phyloP scores from a whole-genome alignment of 2,113 vertebrate genomes.

The Nanger granti region DNA sequence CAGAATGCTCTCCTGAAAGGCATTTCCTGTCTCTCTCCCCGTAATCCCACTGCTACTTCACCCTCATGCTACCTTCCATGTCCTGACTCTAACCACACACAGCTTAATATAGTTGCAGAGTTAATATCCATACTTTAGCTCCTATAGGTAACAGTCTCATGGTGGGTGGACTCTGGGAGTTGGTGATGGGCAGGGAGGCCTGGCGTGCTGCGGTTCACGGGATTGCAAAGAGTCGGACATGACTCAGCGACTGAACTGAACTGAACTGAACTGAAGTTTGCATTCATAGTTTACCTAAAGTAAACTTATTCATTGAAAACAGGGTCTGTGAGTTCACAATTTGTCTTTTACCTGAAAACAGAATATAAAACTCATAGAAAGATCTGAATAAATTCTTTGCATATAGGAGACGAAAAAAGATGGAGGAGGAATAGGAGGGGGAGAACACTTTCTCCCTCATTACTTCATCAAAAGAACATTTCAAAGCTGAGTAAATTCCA shows the following conservation, averaged over 20 bases:
- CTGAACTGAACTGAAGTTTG: not conserved
- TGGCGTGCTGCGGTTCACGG: too few species aligned
- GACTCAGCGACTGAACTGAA: too few species aligned
- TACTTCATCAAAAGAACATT: too few species aligned
- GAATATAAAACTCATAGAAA: not conserved
- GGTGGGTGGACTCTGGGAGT: too few species aligned
- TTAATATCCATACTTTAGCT: not conserved
- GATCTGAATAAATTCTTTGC: not conserved
- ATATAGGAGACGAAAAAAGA: not conserved
- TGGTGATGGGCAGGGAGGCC: too few species aligned
- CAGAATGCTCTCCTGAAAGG: not conserved
- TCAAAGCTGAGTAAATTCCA: too few species aligned
- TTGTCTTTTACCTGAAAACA: not conserved
- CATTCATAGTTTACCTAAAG: not conserved
- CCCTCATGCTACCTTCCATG: not conserved
- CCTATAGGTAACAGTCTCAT: not conserved
- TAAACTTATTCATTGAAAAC: not conserved
- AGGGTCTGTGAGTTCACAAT: not conserved
- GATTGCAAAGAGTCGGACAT: too few species aligned
- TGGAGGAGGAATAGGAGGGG: too few species aligned
- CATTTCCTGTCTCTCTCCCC: not conserved
- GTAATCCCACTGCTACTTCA: not conserved
- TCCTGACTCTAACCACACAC: not conserved
- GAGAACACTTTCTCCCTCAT: too few species aligned
- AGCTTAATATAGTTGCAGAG: not conserved